phyloP scores from a whole-genome alignment of 2,113 vertebrate species.

The Xiphophorus couchianus region DNA sequence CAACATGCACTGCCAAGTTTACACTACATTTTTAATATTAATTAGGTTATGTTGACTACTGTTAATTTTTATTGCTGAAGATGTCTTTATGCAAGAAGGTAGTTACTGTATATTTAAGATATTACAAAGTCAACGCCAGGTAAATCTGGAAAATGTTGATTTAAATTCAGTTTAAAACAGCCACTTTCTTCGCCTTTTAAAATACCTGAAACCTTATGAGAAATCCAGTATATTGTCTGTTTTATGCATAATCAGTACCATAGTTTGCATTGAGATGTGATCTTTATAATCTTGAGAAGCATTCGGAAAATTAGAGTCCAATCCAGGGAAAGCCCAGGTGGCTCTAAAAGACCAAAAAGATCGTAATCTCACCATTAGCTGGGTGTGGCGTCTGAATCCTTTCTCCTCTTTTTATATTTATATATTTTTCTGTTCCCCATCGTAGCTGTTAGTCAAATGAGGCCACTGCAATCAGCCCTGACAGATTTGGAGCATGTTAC shows the following conservation, averaged over 20 bases:
- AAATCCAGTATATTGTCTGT: conserved; percentile 1
- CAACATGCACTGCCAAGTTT: not conserved
- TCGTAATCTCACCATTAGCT: conserved; percentile 66
- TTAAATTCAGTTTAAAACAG: not conserved
- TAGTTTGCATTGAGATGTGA: not conserved
- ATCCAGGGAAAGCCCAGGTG: conserved; percentile 45
- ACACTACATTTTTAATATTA: not conserved
- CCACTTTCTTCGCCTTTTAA: not conserved
- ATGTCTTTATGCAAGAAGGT: not conserved
- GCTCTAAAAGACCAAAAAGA: conserved; percentile 45
- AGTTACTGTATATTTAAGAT: not conserved
- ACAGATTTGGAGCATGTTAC: conserved; percentile 77
- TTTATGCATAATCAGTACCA: not conserved
- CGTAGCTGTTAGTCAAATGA: conserved; percentile 71
- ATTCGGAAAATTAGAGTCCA: conserved; percentile 27
- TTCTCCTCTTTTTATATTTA: conserved; percentile 26
- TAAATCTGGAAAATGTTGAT: not conserved
- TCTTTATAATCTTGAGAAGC: conserved; percentile 9
- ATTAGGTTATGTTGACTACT: not conserved
- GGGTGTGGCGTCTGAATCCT: conserved; percentile 46
- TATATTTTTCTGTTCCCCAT: conserved; percentile 26
- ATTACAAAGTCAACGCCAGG: not conserved
- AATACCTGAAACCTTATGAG: conserved; percentile 10
- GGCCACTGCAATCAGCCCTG: conserved; percentile 74
- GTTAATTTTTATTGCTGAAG: not conserved